Evolutionary conservation across 2,797 vertebrate species (phyloP).

Genomic region (Enteromius paludinosus): DNA sequence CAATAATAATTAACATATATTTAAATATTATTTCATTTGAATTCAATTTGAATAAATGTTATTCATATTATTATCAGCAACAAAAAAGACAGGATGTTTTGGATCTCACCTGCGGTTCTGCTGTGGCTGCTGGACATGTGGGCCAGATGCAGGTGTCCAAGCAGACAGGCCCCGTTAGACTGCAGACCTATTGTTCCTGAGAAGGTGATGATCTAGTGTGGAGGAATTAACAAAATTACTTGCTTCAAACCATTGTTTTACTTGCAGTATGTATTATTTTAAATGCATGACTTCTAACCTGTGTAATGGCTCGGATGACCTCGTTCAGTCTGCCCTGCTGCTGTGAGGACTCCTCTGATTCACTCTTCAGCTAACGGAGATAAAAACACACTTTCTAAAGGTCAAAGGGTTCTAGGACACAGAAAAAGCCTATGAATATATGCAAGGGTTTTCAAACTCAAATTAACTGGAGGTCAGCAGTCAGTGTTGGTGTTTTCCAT

Average conservation of each 20-base stretch:
- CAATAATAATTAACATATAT: too few relatives aligned
- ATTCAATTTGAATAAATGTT: background rate
- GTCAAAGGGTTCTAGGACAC: background rate
- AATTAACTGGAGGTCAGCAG: background rate
- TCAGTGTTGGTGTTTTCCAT: background rate
- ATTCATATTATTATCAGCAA: background rate
- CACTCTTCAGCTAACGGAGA: constrained; percentile 82
- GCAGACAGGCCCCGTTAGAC: constrained; percentile 89
- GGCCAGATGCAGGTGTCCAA: constrained; percentile 90
- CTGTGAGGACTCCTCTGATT: constrained; percentile 85
- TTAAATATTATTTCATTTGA: background rate
- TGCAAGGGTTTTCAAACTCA: background rate
- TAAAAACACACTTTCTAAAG: constrained; percentile 12
- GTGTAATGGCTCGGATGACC: constrained; percentile 88
- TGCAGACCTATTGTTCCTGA: constrained; percentile 92
- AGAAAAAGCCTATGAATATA: background rate
- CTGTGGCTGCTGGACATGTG: constrained; percentile 85
- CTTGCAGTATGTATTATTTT: background rate
- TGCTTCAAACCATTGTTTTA: too few relatives aligned
- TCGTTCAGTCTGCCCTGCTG: constrained; percentile 90
- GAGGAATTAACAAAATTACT: too few relatives aligned
- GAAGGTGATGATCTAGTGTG: constrained; percentile 83
- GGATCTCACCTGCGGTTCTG: constrained; percentile 83
- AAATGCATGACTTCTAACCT: constrained; percentile 74
- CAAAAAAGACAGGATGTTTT: background rate